Base-by-base conservation (phyloP, 2,113 vertebrate genomes). In the Electrona antarctica region DNA sequence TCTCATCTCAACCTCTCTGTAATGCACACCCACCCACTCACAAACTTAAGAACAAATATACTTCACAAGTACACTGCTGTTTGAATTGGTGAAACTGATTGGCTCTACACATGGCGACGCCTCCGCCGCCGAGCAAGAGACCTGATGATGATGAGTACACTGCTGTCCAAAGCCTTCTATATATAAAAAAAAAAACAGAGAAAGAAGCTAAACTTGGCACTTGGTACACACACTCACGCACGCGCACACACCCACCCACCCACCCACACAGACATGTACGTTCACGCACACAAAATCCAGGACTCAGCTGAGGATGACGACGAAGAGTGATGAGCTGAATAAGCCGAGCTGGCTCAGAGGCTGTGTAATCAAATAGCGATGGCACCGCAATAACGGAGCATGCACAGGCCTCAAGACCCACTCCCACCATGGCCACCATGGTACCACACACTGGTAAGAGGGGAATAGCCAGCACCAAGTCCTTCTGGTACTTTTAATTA, bases 291-390 rank as follows among this genome's bases (percentile, higher is more conserved):
- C 33, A 41, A 3, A 41, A 41, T 87, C 74, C 60, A 64, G 76
- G 64, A 56, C 41, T 80, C 13, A 57, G 69, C 13, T 50, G 71
- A 80, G 61, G 79, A 57, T 60, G 74, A 45, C 74, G 33, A 41
- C 33, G 3, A 71, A 84, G 84, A 88, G 45, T 0, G 82, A 85
- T 61, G 83, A 84, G 85, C 82, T 79, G 82, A 85, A 84, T 72
- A 81, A 87, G 85, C 83, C 58, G 54, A 7, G 67, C 64, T 9
- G 51, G 77, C 63, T 65, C 56, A 10, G 13, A 67, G 77, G 68
- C 70, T 9, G 60, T 48, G 7, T 80, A 87, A 90, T 88, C 86
- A 63, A 82, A 89, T 81, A 74, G 65, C 50, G 65, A 78, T 61
- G 71, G 50, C 57, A 72, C 75, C 54, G 82, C 75, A 7, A 52